A percentile compares a stretch with the other conserved stretches of the same genome.
Conservation (phyloP, 2,888 invertebrate species). For the Euplagia quadripunctaria region DNA sequence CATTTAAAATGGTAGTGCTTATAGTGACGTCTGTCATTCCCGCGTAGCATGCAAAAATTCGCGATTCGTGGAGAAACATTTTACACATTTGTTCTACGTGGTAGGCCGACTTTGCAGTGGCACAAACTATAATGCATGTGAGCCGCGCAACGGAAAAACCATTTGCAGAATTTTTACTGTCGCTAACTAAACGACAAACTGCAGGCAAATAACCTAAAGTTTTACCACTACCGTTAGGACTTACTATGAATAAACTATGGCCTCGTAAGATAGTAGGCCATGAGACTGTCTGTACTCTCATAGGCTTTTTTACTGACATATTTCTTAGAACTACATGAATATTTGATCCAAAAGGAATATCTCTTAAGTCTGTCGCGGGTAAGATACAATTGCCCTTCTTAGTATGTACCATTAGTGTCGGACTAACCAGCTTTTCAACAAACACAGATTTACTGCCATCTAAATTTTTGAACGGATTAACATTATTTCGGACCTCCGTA, state of each 20-base stretch:
- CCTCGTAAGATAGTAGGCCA: conserved; percentile 91
- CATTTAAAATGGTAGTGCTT: conserved; percentile 85
- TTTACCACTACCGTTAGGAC: conserved; percentile 89
- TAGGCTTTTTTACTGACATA: conserved; percentile 73
- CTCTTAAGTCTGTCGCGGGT: conserved; percentile 65
- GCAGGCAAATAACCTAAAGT: conserved; percentile 91
- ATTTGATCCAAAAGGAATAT: conserved; percentile 70
- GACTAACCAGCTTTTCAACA: conserved; percentile 76
- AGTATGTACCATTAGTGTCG: conserved; percentile 78
- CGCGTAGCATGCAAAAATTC: conserved; percentile 74
- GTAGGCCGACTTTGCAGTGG: conserved; percentile 87
- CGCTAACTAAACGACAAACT: conserved; percentile 87
- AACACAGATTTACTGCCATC: conserved; percentile 74
- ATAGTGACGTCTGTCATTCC: conserved; percentile 74
- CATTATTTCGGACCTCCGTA: conserved; percentile 53
- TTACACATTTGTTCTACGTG: conserved; percentile 75
- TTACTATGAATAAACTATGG: conserved; percentile 89
- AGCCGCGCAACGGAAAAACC: conserved; percentile 83
- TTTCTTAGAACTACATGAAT: conserved; percentile 68
- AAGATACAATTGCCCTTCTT: conserved; percentile 71
- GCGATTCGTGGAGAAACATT: conserved; percentile 73
- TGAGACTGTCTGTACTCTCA: conserved; percentile 89
- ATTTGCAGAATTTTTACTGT: conserved; percentile 66
- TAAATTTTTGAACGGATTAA: conserved; percentile 76
- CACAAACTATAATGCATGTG: conserved; percentile 89